These are phyloP conservation scores for Phylloscopus trochiloides DNA, from an alignment of 2,113 vertebrate genomes.

Conservation along the genomic window DNA sequence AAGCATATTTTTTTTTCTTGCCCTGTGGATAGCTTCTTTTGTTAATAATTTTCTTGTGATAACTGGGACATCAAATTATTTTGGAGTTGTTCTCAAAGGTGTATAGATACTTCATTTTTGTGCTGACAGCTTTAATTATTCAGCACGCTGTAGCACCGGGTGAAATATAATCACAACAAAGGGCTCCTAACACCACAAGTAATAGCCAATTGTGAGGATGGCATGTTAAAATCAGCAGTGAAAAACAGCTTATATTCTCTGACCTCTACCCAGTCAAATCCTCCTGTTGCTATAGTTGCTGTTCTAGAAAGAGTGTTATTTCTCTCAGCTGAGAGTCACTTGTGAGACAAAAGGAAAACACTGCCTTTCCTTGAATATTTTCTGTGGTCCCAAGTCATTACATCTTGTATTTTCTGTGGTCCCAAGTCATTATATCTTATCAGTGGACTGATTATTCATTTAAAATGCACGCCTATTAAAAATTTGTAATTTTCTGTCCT, in stretches of 20 bases:
- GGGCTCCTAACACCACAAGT: background rate
- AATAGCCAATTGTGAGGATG: constrained; percentile 6
- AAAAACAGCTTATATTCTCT: constrained; percentile 12
- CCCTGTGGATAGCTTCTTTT: background rate
- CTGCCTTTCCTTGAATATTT: background rate
- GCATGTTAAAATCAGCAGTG: constrained; percentile 30
- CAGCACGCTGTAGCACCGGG: background rate
- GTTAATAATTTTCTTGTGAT: background rate
- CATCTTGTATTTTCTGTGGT: background rate
- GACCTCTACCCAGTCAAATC: constrained; percentile 25
- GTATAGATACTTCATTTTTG: background rate
- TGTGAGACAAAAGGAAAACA: background rate
- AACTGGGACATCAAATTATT: constrained; percentile 25
- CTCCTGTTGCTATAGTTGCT: constrained; percentile 40
- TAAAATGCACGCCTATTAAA: background rate
- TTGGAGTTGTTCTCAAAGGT: constrained; percentile 30
- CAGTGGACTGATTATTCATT: background rate
- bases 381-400: background rate
- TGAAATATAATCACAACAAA: constrained; percentile 25
- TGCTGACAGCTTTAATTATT: constrained; percentile 60
- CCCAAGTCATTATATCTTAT: background rate
- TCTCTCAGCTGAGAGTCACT: background rate
- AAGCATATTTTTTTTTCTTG: background rate
- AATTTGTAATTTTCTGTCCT: background rate
- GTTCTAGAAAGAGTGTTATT: background rate